Evolutionary conservation across 2,113 vertebrate genomes (phyloP).

Genomic region (Coptodon rendalli): DNA sequence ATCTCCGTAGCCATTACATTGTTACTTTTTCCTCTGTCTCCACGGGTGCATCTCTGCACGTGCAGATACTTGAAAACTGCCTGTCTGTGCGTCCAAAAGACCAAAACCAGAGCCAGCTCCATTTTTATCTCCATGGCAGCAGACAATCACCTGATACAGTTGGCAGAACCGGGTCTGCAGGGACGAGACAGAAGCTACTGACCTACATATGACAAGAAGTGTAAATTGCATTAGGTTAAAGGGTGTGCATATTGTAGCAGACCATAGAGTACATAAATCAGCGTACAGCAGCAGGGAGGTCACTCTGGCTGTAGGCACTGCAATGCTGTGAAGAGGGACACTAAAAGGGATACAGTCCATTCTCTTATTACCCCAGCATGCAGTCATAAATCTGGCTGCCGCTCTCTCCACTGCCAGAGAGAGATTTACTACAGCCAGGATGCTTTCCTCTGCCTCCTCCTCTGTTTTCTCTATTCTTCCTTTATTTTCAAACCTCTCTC

Average conservation of each 20-base stretch:
- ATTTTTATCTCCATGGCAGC: conserved; percentile 31
- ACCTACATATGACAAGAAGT: conserved; percentile 38
- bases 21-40: background rate
- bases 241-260: background rate
- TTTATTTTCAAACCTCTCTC: conserved; percentile 7
- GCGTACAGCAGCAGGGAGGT: background rate
- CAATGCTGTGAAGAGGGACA: background rate
- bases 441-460: background rate
- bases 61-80: conserved; percentile 12
- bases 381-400: conserved; percentile 21
- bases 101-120: background rate
- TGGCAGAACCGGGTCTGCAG: conserved; percentile 8
- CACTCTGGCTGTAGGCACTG: background rate
- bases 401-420: background rate
- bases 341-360: conserved; percentile 29
- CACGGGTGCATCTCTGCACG: conserved; percentile 16
- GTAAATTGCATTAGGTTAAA: background rate
- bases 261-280: conserved; percentile 3
- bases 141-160: conserved; percentile 39
- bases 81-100: background rate
- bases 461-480: background rate
- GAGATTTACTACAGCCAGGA: conserved; percentile 30
- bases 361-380: conserved; percentile 34
- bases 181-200: conserved; percentile 17
- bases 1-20: conserved; percentile 27